Evolutionary conservation across 2,888 invertebrate genomes (phyloP).

Genomic region (Mimumesa dahlbomi): DNA sequence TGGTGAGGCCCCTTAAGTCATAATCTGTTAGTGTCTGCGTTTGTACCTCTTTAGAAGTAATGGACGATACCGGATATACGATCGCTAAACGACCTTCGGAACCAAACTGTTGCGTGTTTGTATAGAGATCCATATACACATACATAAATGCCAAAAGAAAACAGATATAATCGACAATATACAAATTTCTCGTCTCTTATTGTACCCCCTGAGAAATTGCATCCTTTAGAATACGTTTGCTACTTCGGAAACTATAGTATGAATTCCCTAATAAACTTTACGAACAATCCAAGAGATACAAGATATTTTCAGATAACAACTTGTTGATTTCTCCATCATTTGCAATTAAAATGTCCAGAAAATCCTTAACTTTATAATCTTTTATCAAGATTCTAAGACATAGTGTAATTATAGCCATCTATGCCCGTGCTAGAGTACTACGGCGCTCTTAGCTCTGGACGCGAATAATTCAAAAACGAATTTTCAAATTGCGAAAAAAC

Average conservation of each 20-base stretch:
- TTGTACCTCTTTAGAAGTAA: conserved; percentile 74
- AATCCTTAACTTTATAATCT: too few species aligned
- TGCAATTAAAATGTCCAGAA: too few species aligned
- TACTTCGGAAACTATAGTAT: too few species aligned
- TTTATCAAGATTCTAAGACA: not conserved
- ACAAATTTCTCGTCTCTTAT: conserved; percentile 13
- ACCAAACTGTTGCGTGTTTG: conserved; percentile 77
- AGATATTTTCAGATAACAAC: too few species aligned
- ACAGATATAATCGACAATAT: conserved; percentile 61
- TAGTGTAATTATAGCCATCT: conserved; percentile 45
- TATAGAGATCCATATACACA: conserved; percentile 73
- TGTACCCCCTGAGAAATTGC: too few species aligned
- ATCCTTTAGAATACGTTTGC: too few species aligned
- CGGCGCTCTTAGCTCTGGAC: not conserved
- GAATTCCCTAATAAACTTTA: too few species aligned
- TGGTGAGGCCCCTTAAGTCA: too few species aligned
- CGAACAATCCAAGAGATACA: too few species aligned
- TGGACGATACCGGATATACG: conserved; percentile 61
- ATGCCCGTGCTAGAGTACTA: conserved; percentile 28
- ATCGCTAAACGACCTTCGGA: conserved; percentile 70
- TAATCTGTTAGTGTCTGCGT: conserved; percentile 65
- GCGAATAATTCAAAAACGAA: conserved; percentile 16
- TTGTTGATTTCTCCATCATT: too few species aligned
- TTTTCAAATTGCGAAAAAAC: conserved; percentile 55
- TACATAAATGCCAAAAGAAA: conserved; percentile 74